phyloP scores from a whole-genome alignment of 2,113 vertebrate genomes.

The Otocyon megalotis region DNA sequence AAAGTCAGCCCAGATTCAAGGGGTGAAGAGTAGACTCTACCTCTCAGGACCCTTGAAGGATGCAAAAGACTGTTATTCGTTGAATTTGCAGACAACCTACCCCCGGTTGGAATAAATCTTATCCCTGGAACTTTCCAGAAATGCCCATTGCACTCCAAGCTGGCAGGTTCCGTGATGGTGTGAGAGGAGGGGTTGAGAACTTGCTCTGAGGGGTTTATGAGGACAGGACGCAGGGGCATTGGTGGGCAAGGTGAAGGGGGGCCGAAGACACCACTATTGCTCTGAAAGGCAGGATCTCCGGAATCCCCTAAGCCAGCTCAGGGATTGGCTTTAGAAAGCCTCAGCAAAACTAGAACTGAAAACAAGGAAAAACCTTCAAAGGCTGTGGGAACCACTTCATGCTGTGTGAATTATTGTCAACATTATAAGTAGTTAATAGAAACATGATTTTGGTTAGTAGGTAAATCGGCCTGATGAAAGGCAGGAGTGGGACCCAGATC shows the following conservation, averaged over 20 bases:
- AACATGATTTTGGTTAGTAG: not conserved
- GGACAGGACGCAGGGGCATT: not conserved
- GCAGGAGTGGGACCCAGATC: not conserved
- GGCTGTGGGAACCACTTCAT: not conserved
- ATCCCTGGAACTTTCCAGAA: not conserved
- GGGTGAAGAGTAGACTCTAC: not conserved
- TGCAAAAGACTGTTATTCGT: not conserved
- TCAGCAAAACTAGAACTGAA: slow-evolving; percentile 34
- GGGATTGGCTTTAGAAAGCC: not conserved
- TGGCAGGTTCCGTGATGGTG: not conserved
- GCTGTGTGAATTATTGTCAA: not conserved
- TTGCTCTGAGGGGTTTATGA: not conserved
- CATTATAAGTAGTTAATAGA: not conserved
- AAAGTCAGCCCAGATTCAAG: not conserved
- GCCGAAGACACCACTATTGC: not conserved
- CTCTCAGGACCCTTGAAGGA: not conserved
- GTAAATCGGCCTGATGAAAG: not conserved
- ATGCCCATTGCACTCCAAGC: not conserved
- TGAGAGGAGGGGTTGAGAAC: not conserved
- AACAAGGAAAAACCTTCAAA: not conserved
- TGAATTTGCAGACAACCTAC: not conserved
- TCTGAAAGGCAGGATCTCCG: not conserved
- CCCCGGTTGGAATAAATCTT: not conserved
- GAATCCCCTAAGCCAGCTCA: not conserved
- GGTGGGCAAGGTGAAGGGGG: too few species aligned